These are phyloP conservation scores for Limnothrissa miodon DNA, from an alignment of 2,113 vertebrate genomes.

Conservation along the genomic window DNA sequence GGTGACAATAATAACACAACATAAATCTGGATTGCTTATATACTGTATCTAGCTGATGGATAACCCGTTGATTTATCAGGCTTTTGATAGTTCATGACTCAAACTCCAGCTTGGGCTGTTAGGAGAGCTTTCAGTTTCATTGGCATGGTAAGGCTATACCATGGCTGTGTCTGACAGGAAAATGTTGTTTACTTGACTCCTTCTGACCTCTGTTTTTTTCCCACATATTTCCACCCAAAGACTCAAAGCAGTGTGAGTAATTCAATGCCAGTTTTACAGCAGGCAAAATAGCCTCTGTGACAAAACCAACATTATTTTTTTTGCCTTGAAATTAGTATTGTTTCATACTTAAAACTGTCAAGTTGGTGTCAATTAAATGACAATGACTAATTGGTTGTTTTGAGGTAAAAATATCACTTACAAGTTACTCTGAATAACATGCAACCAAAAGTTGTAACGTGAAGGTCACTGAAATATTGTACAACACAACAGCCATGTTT, in stretches of 20 bases:
- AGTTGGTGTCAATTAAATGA: conserved; percentile 17
- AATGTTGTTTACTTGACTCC: conserved; percentile 75
- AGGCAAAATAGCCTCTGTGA: conserved; percentile 49
- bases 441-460: background rate
- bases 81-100: conserved; percentile 54
- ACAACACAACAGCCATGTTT: too few relatives aligned
- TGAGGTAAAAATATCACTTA: background rate
- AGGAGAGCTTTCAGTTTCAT: conserved; percentile 67
- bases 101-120: conserved; percentile 55
- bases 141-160: conserved; percentile 63
- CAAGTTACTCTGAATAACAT: background rate
- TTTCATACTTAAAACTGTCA: too few relatives aligned
- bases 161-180: conserved; percentile 73
- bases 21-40: background rate
- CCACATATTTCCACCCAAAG: conserved; percentile 63
- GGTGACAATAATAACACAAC: background rate
- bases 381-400: background rate
- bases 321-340: too few relatives aligned
- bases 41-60: background rate
- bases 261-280: conserved; percentile 66
- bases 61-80: background rate
- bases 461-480: too few relatives aligned
- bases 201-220: conserved; percentile 66
- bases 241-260: conserved; percentile 66
- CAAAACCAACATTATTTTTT: conserved; percentile 45